phyloP scores from a whole-genome alignment of 2,888 invertebrate species.

The Drosophila falleni region DNA sequence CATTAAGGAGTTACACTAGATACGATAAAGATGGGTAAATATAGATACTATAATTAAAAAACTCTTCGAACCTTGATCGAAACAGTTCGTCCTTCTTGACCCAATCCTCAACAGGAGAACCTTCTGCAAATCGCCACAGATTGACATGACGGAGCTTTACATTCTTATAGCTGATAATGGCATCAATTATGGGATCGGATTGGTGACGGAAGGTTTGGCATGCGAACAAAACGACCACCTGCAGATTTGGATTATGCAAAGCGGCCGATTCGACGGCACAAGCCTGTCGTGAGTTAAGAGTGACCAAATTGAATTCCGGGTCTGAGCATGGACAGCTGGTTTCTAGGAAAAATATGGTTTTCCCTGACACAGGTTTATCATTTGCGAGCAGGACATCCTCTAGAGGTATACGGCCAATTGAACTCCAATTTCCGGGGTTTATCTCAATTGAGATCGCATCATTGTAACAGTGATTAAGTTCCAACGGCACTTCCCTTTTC shows the following conservation, averaged over 20 bases:
- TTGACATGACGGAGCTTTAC: constrained; percentile 14
- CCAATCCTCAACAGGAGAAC: constrained; percentile 17
- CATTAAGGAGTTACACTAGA: no score
- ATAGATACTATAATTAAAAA: not conserved
- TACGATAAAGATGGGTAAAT: no score
- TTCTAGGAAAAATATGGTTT: not conserved
- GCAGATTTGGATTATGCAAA: constrained; percentile 13
- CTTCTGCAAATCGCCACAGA: constrained; percentile 6
- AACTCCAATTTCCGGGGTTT: no score
- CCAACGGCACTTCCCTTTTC: not conserved
- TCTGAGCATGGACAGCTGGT: not conserved
- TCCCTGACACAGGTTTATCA: not conserved
- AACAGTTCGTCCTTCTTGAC: not conserved
- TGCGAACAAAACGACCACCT: constrained; percentile 12
- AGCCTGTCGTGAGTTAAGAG: constrained; percentile 9
- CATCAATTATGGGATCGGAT: constrained; percentile 2
- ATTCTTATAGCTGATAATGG: constrained; percentile 8
- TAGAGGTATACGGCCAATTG: not conserved
- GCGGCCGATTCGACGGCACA: constrained; percentile 21
- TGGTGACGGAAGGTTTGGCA: not conserved
- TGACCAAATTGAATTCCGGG: not conserved
- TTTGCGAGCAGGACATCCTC: not conserved
- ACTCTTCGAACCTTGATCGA: not conserved
- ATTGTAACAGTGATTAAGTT: not conserved
- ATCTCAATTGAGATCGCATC: constrained; percentile 3